Evolutionary conservation across 2,888 invertebrate species (phyloP), one percentile per base, ranked within the genome.

Genomic region (Drosophila paucipuncta): DNA sequence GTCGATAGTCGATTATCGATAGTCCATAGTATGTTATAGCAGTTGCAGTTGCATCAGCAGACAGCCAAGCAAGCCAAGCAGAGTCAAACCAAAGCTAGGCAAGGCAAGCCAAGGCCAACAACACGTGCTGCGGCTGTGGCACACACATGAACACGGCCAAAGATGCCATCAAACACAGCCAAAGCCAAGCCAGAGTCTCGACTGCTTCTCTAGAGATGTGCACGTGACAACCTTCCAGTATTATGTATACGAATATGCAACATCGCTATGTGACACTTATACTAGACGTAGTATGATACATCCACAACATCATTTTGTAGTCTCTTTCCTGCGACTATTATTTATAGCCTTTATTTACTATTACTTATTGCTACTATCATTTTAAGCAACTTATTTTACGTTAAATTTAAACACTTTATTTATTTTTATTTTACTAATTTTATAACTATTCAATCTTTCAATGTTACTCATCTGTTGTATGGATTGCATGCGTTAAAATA

Each of bases 91-190:
- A 35, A 55, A 39, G 55, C 37, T 13, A 28, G 28, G 28, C 35
- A 35, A 54, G 54, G 35, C 55, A 55, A 55, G 35, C 18, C 55
- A 35, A 85, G 85, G 85, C 85, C 85, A 85, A 76, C 87, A 76
- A 85, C 85, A 85, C 89, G 89, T 87, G 88, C 87, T 74, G 63
- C 33, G 70, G 39, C 64, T 18, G 47, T 43, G 73, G 67, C 54
- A 41, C 70, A 2, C 64, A 61, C 64, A 62, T 52, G 28, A 52
- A 52, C 68, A 75, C 68, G 60, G 43, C 76, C 63, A 39, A 59
- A 80, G 72, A 76, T 78, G 78, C 57, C 71, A 65, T 57, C 53
- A 53, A 60, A 49, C 71, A 53, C 59, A 63, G 63, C 57, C 47
- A 47, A 7, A 47, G 55, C 58, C 58, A 58, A 43, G 22, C 47